A percentile compares a stretch with the other conserved stretches of the same genome.
Evolutionary conservation across 1,140 invertebrate species (phyloP).

Genomic region (Dendroctonus valens): DNA sequence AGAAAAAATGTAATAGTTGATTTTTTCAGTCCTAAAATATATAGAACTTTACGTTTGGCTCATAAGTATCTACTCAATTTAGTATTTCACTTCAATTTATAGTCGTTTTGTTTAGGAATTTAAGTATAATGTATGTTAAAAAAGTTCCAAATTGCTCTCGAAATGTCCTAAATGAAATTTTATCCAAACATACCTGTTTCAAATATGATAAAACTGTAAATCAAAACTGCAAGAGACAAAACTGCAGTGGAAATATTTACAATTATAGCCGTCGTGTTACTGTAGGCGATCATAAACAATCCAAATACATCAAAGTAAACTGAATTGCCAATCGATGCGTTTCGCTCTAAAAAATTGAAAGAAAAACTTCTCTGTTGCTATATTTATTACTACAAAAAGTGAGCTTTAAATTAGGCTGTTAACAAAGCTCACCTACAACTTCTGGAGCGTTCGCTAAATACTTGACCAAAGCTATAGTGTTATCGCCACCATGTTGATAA

Average conservation of each 20-base stretch:
- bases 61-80: too few species aligned
- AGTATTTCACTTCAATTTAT: too few species aligned
- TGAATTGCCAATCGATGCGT: constrained; percentile 50
- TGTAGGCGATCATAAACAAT: constrained; percentile 58
- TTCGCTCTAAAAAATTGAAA: constrained; percentile 33
- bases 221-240: constrained; percentile 45
- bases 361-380: too few species aligned
- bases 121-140: too few species aligned
- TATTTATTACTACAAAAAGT: too few species aligned
- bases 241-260: constrained; percentile 51
- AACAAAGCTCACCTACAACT: not conserved
- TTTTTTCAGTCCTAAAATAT: constrained; percentile 34
- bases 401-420: too few species aligned
- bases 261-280: constrained; percentile 51
- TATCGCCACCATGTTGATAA: constrained; percentile 68
- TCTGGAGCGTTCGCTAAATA: constrained; percentile 53
- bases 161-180: not conserved
- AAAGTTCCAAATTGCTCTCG: too few species aligned
- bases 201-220: constrained; percentile 41
- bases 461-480: constrained; percentile 57
- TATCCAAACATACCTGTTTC: constrained; percentile 34
- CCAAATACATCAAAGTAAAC: constrained; percentile 64
- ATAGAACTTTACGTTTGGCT: not conserved
- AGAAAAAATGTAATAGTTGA: constrained; percentile 32
- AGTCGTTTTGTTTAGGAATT: not conserved